These are phyloP conservation scores for Sebastiscus tertius DNA, from an alignment of 2,797 vertebrate genomes.

Conservation along the genomic window DNA sequence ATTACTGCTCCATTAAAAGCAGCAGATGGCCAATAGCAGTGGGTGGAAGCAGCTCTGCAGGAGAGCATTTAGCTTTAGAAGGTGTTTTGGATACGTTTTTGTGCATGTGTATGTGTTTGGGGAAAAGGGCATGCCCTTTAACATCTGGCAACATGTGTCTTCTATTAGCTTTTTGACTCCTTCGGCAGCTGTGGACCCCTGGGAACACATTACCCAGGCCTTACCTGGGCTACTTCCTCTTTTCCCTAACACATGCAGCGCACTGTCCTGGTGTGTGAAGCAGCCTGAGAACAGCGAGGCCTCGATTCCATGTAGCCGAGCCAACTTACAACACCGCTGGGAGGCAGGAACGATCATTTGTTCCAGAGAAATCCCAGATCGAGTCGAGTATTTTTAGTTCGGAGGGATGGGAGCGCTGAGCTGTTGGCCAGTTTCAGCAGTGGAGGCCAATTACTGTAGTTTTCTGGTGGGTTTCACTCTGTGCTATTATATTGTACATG, in stretches of 20 bases:
- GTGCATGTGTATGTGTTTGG: slow-evolving; percentile 16
- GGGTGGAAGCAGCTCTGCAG: slow-evolving; percentile 52
- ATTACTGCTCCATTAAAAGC: slow-evolving; percentile 46
- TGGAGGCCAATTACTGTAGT: slow-evolving; percentile 12
- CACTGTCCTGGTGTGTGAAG: slow-evolving; percentile 23
- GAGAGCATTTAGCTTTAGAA: slow-evolving; percentile 33
- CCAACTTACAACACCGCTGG: slow-evolving; percentile 52
- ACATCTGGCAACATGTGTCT: slow-evolving; percentile 73
- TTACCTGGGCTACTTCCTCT: slow-evolving; percentile 57
- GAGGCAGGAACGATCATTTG: slow-evolving; percentile 30
- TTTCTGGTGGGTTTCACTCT: slow-evolving; percentile 11
- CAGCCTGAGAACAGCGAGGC: slow-evolving; percentile 34
- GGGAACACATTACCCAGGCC: slow-evolving; percentile 53
- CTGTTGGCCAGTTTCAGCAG: slow-evolving; percentile 8
- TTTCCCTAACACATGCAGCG: slow-evolving; percentile 3
- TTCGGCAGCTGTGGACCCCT: slow-evolving; percentile 65
- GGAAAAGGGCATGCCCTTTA: slow-evolving; percentile 42
- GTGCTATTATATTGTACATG: not conserved
- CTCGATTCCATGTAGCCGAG: slow-evolving; percentile 10
- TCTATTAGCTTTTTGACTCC: slow-evolving; percentile 66
- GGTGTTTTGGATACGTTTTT: slow-evolving; percentile 49
- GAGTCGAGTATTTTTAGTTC: slow-evolving; percentile 43
- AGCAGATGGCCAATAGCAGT: slow-evolving; percentile 37
- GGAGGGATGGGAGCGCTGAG: slow-evolving; percentile 26
- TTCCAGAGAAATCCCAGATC: slow-evolving; percentile 47